These are phyloP conservation scores for Leptinotarsa haldemani DNA, from an alignment of 2,888 invertebrate species.

Conservation along the genomic window DNA sequence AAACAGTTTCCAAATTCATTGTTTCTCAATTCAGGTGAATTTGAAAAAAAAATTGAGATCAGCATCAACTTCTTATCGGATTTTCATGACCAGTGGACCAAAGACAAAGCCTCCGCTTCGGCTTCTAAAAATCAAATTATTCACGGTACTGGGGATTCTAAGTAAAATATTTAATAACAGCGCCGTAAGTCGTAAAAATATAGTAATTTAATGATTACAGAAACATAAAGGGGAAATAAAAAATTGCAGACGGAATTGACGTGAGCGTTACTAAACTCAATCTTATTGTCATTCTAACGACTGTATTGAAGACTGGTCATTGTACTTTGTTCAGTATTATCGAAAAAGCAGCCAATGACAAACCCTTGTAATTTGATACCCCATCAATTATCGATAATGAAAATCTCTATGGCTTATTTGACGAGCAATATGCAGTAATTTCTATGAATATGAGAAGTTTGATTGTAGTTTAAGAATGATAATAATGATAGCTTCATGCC, in stretches of 20 bases:
- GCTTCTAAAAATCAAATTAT: slow-evolving; percentile 8
- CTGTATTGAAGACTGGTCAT: background rate
- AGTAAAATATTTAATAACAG: slow-evolving; percentile 8
- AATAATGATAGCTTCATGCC: no score
- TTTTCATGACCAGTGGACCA: background rate
- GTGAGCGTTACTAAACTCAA: background rate
- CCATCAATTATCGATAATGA: no score
- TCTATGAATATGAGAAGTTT: no score
- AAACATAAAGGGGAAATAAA: background rate
- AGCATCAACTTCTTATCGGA: background rate
- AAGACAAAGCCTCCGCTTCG: slow-evolving; percentile 1
- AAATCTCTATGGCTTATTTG: no score
- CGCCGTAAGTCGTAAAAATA: slow-evolving; percentile 8
- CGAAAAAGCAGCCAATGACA: no score
- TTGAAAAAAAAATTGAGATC: background rate
- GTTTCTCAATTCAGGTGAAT: no score
- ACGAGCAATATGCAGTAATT: no score
- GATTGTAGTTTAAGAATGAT: no score
- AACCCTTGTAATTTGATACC: no score
- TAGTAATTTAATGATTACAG: slow-evolving; percentile 6
- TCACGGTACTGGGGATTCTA: background rate
- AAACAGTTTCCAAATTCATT: no score
- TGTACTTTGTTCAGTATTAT: background rate
- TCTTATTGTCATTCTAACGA: background rate
- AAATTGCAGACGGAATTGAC: background rate